phyloP scores from a whole-genome alignment of 1,140 invertebrate species.

The Diachasmimorpha longicaudata region DNA sequence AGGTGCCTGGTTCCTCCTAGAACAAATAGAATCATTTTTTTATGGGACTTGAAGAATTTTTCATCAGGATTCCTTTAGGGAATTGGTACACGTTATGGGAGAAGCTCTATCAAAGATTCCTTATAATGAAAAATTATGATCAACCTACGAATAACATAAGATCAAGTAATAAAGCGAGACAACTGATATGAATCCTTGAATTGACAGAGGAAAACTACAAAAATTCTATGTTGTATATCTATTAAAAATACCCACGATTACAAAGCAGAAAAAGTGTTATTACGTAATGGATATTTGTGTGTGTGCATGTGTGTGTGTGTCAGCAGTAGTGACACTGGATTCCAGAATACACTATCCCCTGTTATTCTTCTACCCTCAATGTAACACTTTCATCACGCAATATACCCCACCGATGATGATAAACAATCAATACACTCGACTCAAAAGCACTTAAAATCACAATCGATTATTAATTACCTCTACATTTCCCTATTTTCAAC shows the following conservation, averaged over 20 bases:
- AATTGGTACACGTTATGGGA: too few relatives aligned
- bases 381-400: background rate
- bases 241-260: slow-evolving; percentile 29
- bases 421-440: background rate
- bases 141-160: background rate
- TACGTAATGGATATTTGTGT: slow-evolving; percentile 16
- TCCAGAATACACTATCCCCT: background rate
- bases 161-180: background rate
- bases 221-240: slow-evolving; percentile 8
- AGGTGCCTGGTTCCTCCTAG: slow-evolving; percentile 66
- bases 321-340: background rate
- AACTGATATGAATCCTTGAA: background rate
- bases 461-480: background rate
- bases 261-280: slow-evolving; percentile 30
- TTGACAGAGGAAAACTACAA: background rate
- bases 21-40: slow-evolving; percentile 31
- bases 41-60: background rate
- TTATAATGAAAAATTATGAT: too few relatives aligned
- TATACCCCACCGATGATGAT: background rate
- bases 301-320: background rate
- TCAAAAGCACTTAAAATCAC: background rate
- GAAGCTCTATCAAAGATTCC: too few relatives aligned
- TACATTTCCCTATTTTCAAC: background rate
- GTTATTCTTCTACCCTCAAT: background rate
- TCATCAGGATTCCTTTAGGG: background rate